These are phyloP conservation scores for Galeruca laticollis DNA, from an alignment of 2,888 invertebrate species.

Conservation along the genomic window DNA sequence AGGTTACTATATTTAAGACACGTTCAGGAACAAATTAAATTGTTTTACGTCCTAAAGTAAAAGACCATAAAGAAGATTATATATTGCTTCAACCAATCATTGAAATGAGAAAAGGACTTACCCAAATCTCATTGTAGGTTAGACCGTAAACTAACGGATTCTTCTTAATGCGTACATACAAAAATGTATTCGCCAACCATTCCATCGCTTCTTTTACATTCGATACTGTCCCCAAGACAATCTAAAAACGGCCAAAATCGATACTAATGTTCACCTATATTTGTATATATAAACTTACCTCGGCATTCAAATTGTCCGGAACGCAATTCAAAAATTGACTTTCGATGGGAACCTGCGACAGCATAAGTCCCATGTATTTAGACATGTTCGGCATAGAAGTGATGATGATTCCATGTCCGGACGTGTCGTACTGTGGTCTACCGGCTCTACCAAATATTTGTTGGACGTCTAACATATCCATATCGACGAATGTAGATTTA, in stretches of 20 bases:
- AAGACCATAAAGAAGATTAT: not conserved
- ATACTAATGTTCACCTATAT: conserved; percentile 1
- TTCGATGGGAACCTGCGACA: conserved; percentile 98
- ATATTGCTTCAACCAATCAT: not conserved
- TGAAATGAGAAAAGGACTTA: conserved; percentile 55
- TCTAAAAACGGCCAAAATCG: conserved; percentile 67
- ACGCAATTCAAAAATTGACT: conserved; percentile 93
- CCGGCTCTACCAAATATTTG: conserved; percentile 99
- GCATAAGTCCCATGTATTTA: conserved; percentile 93
- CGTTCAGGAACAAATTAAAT: no score
- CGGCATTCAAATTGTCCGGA: conserved; percentile 97
- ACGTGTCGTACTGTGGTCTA: conserved; percentile 95
- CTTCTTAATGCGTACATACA: conserved; percentile 92
- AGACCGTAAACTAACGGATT: conserved; percentile 88
- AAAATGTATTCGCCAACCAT: conserved; percentile 98
- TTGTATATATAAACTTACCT: conserved; percentile 70
- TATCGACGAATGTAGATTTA: conserved; percentile 91
- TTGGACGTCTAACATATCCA: conserved; percentile 96
- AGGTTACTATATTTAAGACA: no score
- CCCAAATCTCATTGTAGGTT: conserved; percentile 72
- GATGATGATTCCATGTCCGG: conserved; percentile 95
- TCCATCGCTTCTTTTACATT: conserved; percentile 96
- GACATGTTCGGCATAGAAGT: conserved; percentile 92
- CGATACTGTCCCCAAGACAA: conserved; percentile 94
- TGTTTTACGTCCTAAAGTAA: no score